Evolutionary conservation across 2,113 vertebrate genomes (phyloP).

Genomic region (Cairina moschata): DNA sequence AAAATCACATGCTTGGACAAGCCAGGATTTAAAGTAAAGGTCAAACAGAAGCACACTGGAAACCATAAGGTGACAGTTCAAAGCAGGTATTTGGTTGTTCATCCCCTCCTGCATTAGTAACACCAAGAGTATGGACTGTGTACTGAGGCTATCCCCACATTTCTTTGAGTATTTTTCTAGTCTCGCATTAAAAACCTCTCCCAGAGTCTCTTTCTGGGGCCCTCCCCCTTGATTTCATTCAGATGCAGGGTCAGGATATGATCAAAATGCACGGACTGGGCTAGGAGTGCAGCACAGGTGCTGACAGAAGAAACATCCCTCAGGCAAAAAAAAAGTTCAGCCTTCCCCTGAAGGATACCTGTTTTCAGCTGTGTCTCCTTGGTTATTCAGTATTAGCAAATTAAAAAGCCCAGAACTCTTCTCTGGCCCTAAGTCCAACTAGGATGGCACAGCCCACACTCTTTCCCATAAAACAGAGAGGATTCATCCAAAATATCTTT

Average conservation of each 20-base stretch:
- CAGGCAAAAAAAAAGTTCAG: not conserved
- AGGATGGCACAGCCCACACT: not conserved
- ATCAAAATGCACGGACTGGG: not conserved
- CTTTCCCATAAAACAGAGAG: not conserved
- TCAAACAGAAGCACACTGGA: not conserved
- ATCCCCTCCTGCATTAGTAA: not conserved
- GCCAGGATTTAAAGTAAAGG: not conserved
- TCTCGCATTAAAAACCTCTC: not conserved
- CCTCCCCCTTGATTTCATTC: not conserved
- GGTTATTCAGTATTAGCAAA: not conserved
- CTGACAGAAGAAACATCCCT: not conserved
- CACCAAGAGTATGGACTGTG: not conserved
- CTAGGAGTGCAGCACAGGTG: not conserved
- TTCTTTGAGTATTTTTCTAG: not conserved
- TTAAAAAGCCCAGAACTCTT: not conserved
- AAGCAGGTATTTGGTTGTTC: not conserved
- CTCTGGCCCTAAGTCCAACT: fast-evolving
- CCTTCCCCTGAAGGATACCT: fast-evolving
- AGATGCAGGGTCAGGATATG: not conserved
- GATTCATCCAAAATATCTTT: not conserved
- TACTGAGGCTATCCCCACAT: not conserved
- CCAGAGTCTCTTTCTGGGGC: not conserved
- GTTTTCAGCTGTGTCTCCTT: fast-evolving
- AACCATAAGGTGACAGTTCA: not conserved
- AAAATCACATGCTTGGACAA: not conserved